Conservation (phyloP, 2,113 vertebrate genomes). For the Neopipo cinnamomea region DNA sequence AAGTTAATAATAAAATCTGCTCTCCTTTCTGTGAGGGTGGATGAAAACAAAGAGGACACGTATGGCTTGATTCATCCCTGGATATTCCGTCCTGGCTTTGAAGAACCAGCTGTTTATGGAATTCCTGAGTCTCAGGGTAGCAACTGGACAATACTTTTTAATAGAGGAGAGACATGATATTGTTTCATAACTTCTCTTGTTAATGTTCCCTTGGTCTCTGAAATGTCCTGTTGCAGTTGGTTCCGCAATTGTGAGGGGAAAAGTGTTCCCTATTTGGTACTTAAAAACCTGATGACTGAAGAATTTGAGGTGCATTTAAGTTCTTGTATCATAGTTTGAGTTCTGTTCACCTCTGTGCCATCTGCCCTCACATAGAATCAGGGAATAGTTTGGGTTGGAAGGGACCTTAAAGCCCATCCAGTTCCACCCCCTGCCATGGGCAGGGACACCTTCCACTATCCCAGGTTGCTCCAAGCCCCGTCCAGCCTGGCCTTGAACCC, state of each 20-base stretch:
- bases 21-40: background rate
- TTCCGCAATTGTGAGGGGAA: background rate
- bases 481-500: background rate
- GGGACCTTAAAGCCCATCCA: background rate
- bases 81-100: background rate
- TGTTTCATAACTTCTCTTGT: background rate
- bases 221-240: background rate
- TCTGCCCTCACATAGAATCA: background rate
- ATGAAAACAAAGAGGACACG: background rate
- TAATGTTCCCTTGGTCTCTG: background rate
- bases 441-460: background rate
- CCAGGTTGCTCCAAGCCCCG: accelerated
- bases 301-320: background rate
- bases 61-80: background rate
- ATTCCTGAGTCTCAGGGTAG: background rate
- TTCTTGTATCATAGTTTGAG: background rate
- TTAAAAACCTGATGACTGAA: background rate
- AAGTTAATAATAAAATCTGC: background rate
- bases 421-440: background rate
- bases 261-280: background rate
- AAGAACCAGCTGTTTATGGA: background rate
- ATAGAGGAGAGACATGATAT: background rate
- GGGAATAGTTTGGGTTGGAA: background rate
- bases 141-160: background rate
- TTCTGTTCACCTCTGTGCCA: accelerated